Percentiles rank a stretch among this genome's conserved stretches.
These are phyloP conservation scores for Gobionotothen gibberifrons DNA, from an alignment of 2,797 vertebrate genomes.

Conservation along the genomic window DNA sequence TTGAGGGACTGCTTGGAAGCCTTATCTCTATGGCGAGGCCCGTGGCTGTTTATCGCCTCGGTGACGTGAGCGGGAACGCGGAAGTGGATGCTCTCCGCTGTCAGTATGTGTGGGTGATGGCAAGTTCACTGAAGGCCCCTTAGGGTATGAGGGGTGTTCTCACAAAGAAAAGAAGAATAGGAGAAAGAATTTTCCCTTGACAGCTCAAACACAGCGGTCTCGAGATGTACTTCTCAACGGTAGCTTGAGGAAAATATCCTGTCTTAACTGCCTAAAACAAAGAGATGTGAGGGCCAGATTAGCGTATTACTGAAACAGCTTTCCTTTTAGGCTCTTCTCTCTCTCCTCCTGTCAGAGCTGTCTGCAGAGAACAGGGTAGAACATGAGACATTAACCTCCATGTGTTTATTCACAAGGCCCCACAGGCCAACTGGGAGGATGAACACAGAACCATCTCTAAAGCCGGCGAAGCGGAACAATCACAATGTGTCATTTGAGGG, in stretches of 20 bases:
- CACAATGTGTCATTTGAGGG: slow-evolving; percentile 72
- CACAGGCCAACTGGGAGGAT: slow-evolving; percentile 74
- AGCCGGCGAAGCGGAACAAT: slow-evolving; percentile 70
- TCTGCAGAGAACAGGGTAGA: slow-evolving; percentile 64
- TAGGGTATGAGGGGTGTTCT: slow-evolving; percentile 62
- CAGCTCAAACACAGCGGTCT: slow-evolving; percentile 70
- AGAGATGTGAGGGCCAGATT: slow-evolving; percentile 74
- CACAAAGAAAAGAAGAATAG: slow-evolving; percentile 16
- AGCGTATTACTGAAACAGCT: slow-evolving; percentile 71
- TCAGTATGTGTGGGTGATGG: slow-evolving; percentile 75
- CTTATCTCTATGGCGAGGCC: slow-evolving; percentile 70
- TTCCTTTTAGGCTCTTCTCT: slow-evolving; percentile 70
- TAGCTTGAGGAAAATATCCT: slow-evolving; percentile 69
- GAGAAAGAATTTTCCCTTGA: slow-evolving; percentile 69
- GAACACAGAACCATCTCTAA: slow-evolving; percentile 69
- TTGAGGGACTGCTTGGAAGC: slow-evolving; percentile 74
- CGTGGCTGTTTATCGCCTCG: slow-evolving; percentile 72
- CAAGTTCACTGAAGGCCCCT: slow-evolving; percentile 76
- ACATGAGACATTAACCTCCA: slow-evolving; percentile 79
- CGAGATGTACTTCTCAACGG: slow-evolving; percentile 64
- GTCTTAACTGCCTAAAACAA: slow-evolving; percentile 72
- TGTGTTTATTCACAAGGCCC: slow-evolving; percentile 78
- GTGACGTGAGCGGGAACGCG: slow-evolving; percentile 64
- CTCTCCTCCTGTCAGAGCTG: slow-evolving; percentile 75
- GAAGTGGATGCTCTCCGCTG: slow-evolving; percentile 67